Base-by-base conservation (phyloP, 2,797 vertebrate genomes). In the Squalus acanthias region DNA sequence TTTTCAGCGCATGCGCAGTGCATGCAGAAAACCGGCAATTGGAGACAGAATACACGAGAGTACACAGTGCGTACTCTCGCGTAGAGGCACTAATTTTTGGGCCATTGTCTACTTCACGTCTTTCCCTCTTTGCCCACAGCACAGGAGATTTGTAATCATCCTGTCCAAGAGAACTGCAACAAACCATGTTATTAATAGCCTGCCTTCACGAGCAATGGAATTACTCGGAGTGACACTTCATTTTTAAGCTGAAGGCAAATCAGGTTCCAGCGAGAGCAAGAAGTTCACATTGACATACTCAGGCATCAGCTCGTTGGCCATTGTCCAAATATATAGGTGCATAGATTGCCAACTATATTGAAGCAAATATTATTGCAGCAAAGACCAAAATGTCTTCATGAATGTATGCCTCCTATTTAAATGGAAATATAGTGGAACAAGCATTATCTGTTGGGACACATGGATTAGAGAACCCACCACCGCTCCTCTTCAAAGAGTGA, bases 71-170 rank as follows among this genome's bases (percentile, higher is more conserved):
- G 39, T 39, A 39, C 39, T 39, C 39, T 39, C 39, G 39, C 39
- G 39, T 39, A 39, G 39, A 39, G 39, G 39, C 39, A 39, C 39
- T 39, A 39, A 39, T 39, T 39, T 39, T 39, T 39, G 39, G 39
- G 39, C 39, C 39, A 39, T 60, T 92, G 29, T 24, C 46, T 87
- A 50, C 85, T 87, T 87, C 85, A 87, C 50, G 85, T 87, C 20
- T 92, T 92, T 92, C 60, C 33, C 89, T 91, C 65, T 74, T 72
- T 53, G 10, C 46, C 13, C 13, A 95, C 39, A 95, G 94, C 69
- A 72, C 46, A 50, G 93, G 93, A 95, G 46, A 50, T 95, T 74
- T 95, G 94, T 65, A 67, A 33, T 92, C n/a, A 92, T 67, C 15
- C 33, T 92, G 67, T 65, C 63, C 89, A 95, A 12, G 94, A 72